Evolutionary conservation across 2,113 vertebrate genomes (phyloP).

Genomic region (Peucedramus taeniatus): DNA sequence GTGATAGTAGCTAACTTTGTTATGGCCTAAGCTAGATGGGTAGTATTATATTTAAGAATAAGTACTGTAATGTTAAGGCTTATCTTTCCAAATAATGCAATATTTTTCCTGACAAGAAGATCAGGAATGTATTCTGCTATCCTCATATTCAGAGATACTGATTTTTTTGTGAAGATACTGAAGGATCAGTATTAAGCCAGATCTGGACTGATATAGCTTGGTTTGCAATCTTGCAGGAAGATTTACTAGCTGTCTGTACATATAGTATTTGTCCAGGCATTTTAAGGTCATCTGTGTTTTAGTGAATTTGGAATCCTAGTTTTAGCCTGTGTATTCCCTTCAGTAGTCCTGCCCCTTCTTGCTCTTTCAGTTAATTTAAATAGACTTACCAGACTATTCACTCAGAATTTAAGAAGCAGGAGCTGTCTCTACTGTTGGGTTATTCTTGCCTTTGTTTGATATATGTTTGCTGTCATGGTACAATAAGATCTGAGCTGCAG

Average conservation of each 20-base stretch:
- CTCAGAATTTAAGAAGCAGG: conserved; percentile 18
- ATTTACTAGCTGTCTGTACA: conserved; percentile 12
- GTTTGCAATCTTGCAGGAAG: not conserved
- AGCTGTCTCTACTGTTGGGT: conserved; percentile 27
- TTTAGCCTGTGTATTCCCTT: not conserved
- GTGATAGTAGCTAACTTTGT: not conserved
- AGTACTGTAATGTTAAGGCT: not conserved
- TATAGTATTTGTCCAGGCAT: not conserved
- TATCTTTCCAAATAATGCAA: conserved; percentile 32
- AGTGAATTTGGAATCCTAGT: not conserved
- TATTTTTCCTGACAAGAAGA: not conserved
- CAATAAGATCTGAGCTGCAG: conserved; percentile 58
- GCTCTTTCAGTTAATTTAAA: conserved; percentile 50
- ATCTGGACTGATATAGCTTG: not conserved
- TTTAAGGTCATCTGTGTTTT: conserved; percentile 7
- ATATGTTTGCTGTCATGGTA: conserved; percentile 67
- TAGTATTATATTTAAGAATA: not conserved
- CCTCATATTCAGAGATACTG: conserved; percentile 15
- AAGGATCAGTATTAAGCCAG: not conserved
- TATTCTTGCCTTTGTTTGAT: conserved; percentile 63
- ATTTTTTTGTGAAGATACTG: not conserved
- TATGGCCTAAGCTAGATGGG: not conserved
- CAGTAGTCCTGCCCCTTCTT: not conserved
- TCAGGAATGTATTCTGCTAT: not conserved
- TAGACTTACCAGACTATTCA: not conserved